A percentile compares a stretch with the other conserved stretches of the same genome.
Conservation (phyloP, 2,797 vertebrate species). For the Esox lucius region DNA sequence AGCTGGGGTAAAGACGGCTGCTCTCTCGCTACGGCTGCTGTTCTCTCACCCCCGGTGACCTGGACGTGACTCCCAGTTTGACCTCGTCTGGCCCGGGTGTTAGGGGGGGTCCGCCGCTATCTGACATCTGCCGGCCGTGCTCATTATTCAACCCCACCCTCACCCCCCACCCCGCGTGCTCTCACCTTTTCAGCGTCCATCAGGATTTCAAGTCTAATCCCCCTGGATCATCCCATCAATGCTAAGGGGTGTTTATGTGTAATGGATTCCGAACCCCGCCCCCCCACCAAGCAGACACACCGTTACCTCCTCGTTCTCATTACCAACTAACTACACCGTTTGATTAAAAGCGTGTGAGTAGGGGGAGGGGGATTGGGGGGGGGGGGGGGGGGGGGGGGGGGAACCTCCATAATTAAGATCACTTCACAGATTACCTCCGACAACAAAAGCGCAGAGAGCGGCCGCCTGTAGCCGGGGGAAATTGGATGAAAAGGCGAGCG, state of each 20-base stretch:
- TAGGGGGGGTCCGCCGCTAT: background rate
- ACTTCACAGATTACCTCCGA: conserved; percentile 80
- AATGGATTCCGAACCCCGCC: conserved; percentile 71
- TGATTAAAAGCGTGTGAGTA: conserved; percentile 65
- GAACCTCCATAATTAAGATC: conserved; percentile 85
- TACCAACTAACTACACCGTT: conserved; percentile 78
- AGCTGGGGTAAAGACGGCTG: background rate
- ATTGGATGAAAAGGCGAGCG: conserved; percentile 72
- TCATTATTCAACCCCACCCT: conserved; percentile 34
- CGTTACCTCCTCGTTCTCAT: conserved; percentile 68
- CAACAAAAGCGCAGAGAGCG: conserved; percentile 76
- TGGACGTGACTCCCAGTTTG: conserved; percentile 49
- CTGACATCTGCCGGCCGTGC: conserved; percentile 12
- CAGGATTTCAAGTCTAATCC: conserved; percentile 76
- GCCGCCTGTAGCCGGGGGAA: conserved; percentile 69
- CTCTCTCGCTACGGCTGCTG: conserved; percentile 33
- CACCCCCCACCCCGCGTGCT: conserved; percentile 62
- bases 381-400: no score
- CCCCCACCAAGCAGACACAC: conserved; percentile 51
- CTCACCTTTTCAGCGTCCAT: conserved; percentile 77
- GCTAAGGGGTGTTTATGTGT: conserved; percentile 72
- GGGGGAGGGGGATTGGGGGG: no score
- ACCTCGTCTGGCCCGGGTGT: conserved; percentile 30
- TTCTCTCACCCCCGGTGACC: conserved; percentile 59
- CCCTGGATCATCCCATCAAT: conserved; percentile 75